phyloP scores from a whole-genome alignment of 2,888 invertebrate genomes.

The Hylaea fasciaria region DNA sequence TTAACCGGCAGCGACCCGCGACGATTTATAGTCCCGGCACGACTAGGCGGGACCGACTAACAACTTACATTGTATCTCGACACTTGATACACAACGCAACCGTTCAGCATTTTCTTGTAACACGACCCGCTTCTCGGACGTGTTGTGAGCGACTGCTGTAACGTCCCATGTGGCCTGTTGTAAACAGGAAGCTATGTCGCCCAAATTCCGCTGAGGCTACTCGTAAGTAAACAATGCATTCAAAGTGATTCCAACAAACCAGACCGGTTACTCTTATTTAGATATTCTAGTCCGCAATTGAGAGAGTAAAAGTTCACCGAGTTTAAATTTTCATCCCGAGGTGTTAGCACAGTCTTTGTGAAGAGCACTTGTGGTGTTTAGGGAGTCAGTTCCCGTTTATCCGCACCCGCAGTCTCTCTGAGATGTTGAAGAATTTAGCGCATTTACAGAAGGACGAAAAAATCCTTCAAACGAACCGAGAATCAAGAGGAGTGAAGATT shows the following conservation, averaged over 20 bases:
- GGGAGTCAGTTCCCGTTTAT: conserved; percentile 66
- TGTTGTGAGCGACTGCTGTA: conserved; percentile 13
- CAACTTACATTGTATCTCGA: conserved; percentile 62
- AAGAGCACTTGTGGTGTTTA: conserved; percentile 64
- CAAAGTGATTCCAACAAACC: conserved; percentile 5
- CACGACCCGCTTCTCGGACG: conserved; percentile 33
- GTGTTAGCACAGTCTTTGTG: conserved; percentile 63
- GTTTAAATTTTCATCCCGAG: conserved; percentile 66
- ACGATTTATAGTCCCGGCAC: conserved; percentile 68
- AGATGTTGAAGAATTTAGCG: conserved; percentile 69
- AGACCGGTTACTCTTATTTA: background rate
- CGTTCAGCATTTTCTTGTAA: conserved; percentile 53
- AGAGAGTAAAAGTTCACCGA: conserved; percentile 50
- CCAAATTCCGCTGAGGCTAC: conserved; percentile 6
- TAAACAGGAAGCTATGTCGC: conserved; percentile 30
- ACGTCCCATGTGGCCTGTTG: conserved; percentile 13
- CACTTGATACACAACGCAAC: conserved; percentile 57
- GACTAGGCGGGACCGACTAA: conserved; percentile 58
- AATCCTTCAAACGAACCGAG: conserved; percentile 47
- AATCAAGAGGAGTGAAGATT: conserved; percentile 57
- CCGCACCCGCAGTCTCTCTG: conserved; percentile 58
- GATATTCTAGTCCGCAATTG: conserved; percentile 6
- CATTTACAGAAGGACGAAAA: conserved; percentile 65
- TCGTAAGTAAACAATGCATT: conserved; percentile 8
- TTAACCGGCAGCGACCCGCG: conserved; percentile 61